These are phyloP conservation scores for Coleophora flavipennella DNA, from an alignment of 2,888 invertebrate genomes.

Conservation along the genomic window DNA sequence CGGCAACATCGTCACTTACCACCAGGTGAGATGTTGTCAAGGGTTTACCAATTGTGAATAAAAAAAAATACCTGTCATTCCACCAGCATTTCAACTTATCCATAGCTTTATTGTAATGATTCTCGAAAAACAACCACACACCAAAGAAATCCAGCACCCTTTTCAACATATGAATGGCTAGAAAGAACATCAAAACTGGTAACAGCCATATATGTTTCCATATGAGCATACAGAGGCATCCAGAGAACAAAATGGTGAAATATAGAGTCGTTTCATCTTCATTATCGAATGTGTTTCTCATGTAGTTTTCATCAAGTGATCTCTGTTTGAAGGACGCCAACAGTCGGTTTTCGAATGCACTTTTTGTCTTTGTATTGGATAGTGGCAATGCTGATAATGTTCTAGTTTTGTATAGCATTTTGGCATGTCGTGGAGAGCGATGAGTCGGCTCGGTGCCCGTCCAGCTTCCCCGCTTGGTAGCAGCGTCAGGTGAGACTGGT, in stretches of 20 bases:
- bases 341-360: constrained; percentile 45
- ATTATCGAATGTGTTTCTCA: constrained; percentile 50
- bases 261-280: constrained; percentile 78
- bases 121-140: constrained; percentile 61
- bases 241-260: constrained; percentile 85
- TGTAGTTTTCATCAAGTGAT: constrained; percentile 58
- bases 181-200: constrained; percentile 82
- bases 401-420: constrained; percentile 57
- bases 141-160: constrained; percentile 64
- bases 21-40: no score
- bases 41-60: no score
- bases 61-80: constrained; percentile 58
- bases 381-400: constrained; percentile 60
- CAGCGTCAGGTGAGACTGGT: constrained; percentile 41
- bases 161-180: constrained; percentile 78
- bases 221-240: constrained; percentile 85
- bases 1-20: no score
- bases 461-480: constrained; percentile 44
- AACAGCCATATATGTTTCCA: constrained; percentile 91
- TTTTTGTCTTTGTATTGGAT: constrained; percentile 41
- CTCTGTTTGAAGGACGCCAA: constrained; percentile 54
- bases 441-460: constrained; percentile 35
- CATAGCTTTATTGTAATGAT: constrained; percentile 49
- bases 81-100: constrained; percentile 73
- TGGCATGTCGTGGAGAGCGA: constrained; percentile 51